Base-by-base conservation (phyloP, 2,113 vertebrate genomes). In the Sphaerodactylus townsendi region DNA sequence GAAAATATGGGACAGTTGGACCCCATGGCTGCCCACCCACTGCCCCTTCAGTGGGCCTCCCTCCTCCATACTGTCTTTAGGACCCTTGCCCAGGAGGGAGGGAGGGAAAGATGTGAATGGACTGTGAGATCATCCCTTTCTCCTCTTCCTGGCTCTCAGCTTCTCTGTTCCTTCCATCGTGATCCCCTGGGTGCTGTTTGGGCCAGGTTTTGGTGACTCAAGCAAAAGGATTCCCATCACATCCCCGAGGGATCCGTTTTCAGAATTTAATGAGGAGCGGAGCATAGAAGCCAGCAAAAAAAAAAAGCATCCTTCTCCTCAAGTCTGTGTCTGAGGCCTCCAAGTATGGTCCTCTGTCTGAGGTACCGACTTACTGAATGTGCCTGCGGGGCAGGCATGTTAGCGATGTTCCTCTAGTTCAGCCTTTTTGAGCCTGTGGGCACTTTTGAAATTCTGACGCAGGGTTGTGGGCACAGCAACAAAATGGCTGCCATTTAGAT, bases 111-210 rank as follows among this genome's bases (percentile, higher is more conserved):
- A 21, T 21, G 39, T 33, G 74, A 83, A 39, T 64, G 1, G 48
- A 21, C 25, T 41, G 1, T 30, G 5, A 30, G 19, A 35, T 76
- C 41, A 70, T 3, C 0, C 0, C 17, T 10, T 8, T n/a, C n/a
- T 15, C 3, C 53, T 62, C 53, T 21, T 19, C 76, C 28, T 19
- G 35, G 48, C 46, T 23, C 73, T 35, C 48, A 37, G 25, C 68
- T 64, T 65, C 74, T 81, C 79, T 81, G 23, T 53, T 75, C 69
- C 73, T 71, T 72, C 48, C 10, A 11, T 1, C 23, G n/a, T 10
- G 10, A 5, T 39, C 39, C 48, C 48, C 28, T 53, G 79, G 30
- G 1, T 11, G 28, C 77, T 10, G n/a, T 0, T 0, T 0, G 11
- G 53, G 41, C 64, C 19, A 75, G 11, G 0, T 5, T 17, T 8